Evolutionary conservation across 37 sponge, comb jelly and placozoan species (phyloP), one percentile per base, ranked within the genome.

Genomic region (Geodia barretti): DNA sequence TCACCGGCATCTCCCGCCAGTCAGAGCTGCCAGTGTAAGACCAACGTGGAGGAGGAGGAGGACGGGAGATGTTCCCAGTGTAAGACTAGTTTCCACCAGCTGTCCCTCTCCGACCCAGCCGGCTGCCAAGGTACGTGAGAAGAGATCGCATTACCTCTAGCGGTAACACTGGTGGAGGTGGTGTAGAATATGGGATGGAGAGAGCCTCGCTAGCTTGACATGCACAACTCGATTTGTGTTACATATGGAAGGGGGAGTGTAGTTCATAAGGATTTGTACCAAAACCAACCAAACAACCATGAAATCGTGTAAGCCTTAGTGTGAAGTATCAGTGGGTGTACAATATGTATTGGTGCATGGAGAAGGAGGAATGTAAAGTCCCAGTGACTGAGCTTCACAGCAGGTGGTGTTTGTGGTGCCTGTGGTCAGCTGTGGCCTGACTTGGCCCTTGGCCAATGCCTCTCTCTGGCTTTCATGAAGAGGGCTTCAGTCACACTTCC

Each of bases 11-110:
- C 20, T 37, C 24, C 47, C 26, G 68, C 72, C 70, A 9, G 35
- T 41, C 47, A 66, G 33, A 66, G 80, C 38, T 87, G 87, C 80
- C 33, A 29, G 8, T 87, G 87, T 63, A 79, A 71, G 36, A 40
- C 41, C 75, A 79, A 87, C 71, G 75, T 80, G 20, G 71, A 70
- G 60, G 17, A 34, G 4, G 31, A 34, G n/a, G n/a, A n/a, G n/a
- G n/a, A n/a, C n/a, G n/a, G n/a, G 31, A 58, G 59, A 0, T 79
- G 80, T 60, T 68, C 80, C 11, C 23, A 29, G 34, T 79, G 80
- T 29, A 79, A 43, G 30, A 60, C 68, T 79, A 70, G 60, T n/a
- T 79, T 34, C 37, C 69, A 31, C 34, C 35, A 36, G 21, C 70
- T 79, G 17, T 59, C 43, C 41, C 8, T 24, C 23, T 34, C 29